Percentiles rank a stretch among this genome's conserved stretches.
phyloP scores from a whole-genome alignment of 2,113 vertebrate species.

The Jaculus jaculus region DNA sequence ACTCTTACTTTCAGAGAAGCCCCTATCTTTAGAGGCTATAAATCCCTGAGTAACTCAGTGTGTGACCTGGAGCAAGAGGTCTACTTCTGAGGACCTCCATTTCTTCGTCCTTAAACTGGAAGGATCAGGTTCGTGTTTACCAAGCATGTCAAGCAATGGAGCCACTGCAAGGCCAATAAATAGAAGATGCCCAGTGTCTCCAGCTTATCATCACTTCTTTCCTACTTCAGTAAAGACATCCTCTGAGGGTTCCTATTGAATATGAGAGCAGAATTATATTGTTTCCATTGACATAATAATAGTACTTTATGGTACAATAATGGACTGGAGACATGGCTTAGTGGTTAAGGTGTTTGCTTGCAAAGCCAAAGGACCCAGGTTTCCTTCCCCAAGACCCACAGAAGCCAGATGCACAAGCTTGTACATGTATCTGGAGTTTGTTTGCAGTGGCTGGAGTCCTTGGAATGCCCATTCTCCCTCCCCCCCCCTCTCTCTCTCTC shows the following conservation, averaged over 20 bases:
- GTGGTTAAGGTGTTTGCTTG: too few relatives aligned
- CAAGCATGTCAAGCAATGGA: not conserved
- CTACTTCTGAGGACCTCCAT: not conserved
- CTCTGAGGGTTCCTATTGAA: not conserved
- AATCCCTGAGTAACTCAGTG: not conserved
- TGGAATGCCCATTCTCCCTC: too few relatives aligned
- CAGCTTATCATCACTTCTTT: not conserved
- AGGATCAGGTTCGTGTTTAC: not conserved
- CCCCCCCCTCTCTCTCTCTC: too few relatives aligned
- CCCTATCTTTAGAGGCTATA: not conserved
- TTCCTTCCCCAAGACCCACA: too few relatives aligned
- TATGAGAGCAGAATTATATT: not conserved
- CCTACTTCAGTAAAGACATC: not conserved
- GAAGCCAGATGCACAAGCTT: too few relatives aligned
- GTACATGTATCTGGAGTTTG: too few relatives aligned
- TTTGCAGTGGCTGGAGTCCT: too few relatives aligned
- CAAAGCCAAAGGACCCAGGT: too few relatives aligned
- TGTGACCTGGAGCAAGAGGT: not conserved
- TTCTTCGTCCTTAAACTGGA: slow-evolving; percentile 17
- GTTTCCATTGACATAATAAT: not conserved
- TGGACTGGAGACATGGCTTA: not conserved
- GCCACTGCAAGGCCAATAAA: not conserved
- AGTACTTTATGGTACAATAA: not conserved
- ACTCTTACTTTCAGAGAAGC: not conserved
- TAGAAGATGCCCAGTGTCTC: not conserved